Evolutionary conservation across 2,113 vertebrate genomes (phyloP), one percentile per base, ranked within the genome.

Genomic region (Bujurquina vittata): DNA sequence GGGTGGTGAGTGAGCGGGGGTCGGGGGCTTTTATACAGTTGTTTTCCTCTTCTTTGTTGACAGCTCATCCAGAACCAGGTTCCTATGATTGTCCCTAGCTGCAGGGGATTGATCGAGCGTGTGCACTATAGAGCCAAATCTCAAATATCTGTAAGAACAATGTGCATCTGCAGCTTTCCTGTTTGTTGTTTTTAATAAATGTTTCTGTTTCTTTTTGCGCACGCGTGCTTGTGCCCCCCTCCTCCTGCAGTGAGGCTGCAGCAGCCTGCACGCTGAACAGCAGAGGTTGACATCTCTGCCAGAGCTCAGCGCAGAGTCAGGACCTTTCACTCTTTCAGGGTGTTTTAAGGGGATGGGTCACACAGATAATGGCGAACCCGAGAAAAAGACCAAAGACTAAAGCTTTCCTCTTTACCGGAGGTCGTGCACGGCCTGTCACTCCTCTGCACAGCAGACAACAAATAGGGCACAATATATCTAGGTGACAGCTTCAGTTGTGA

Each of bases 31-130:
- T 91, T 91, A 90, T 93, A 91, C 93, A 94, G 90, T 93, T 95
- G 91, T 94, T 94, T 94, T 88, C 90, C 87, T 92, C 89, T 91
- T 89, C 90, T 94, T 95, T 95, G 90, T 93, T 80, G 91, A 90
- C 93, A 90, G 85, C 90, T 96, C 92, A 94, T 91, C 93, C 93
- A 95, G 93, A 94, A 94, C 93, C 49, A 73, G 85, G 26, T 58
- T 90, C 85, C 79, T 79, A 3, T 79, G 81, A 80, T 65, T 49
- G 69, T 87, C 79, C 79, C 0, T 52, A 52, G 23, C 67, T 72
- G 26, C 67, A n/a, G 46, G 26, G 12, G 67, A 74, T 81, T 84
- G 62, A 81, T 75, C 80, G 33, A 15, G 83, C 52, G 40, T 73
- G 65, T 6, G 78, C 4, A n/a, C 1, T 0, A 31, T 7, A 54